Conservation (phyloP, 2,888 invertebrate species). For the Thyatira batis region DNA sequence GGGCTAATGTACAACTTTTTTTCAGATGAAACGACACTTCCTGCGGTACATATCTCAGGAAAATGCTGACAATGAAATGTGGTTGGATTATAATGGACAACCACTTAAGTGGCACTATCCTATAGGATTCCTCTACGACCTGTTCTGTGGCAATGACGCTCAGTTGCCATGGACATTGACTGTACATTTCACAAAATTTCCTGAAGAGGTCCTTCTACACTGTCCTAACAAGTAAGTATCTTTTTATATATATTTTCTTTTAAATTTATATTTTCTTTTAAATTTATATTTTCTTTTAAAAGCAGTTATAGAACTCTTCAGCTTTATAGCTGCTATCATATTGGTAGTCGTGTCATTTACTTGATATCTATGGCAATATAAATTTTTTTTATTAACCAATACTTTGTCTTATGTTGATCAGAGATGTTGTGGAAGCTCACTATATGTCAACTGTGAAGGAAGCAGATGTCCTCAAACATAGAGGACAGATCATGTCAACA, state of each 20-base stretch:
- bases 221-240: slow-evolving; percentile 89
- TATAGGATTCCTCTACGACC: slow-evolving; percentile 96
- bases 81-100: slow-evolving; percentile 96
- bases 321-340: too few relatives aligned
- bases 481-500: slow-evolving; percentile 92
- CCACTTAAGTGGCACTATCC: slow-evolving; percentile 95
- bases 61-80: slow-evolving; percentile 93
- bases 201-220: slow-evolving; percentile 93
- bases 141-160: slow-evolving; percentile 85
- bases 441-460: slow-evolving; percentile 98
- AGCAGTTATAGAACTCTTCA: too few relatives aligned
- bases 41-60: slow-evolving; percentile 90
- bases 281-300: not conserved
- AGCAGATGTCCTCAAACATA: slow-evolving; percentile 98
- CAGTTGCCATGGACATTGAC: slow-evolving; percentile 96
- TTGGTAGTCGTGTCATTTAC: too few relatives aligned
- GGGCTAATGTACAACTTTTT: too few relatives aligned
- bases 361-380: too few relatives aligned
- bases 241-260: not conserved
- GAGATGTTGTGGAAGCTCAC: slow-evolving; percentile 95
- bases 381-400: not conserved
- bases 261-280: too few relatives aligned
- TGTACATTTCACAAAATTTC: slow-evolving; percentile 97
- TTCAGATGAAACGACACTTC: slow-evolving; percentile 94
- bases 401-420: slow-evolving; percentile 68